A percentile compares a stretch with the other conserved stretches of the same genome.
phyloP scores from a whole-genome alignment of 1,140 invertebrate species.

The Ladona fulva region DNA sequence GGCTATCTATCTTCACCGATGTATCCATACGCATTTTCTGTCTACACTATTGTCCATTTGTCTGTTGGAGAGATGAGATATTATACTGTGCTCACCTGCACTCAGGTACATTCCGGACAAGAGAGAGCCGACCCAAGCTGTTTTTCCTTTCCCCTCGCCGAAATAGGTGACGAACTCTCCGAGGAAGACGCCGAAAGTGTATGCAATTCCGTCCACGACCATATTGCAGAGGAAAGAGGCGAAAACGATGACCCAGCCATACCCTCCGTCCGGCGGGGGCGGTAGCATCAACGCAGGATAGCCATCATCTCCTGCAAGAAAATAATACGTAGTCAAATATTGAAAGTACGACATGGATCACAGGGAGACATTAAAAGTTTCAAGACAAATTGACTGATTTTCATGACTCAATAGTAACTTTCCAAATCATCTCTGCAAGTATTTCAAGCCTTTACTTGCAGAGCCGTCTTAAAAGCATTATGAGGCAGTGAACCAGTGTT shows the following conservation, averaged over 20 bases:
- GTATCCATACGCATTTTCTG: no score
- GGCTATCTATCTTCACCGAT: no score
- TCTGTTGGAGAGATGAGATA: no score
- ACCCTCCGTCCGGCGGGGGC: conserved; percentile 74
- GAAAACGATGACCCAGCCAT: conserved; percentile 91
- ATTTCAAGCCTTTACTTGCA: no score
- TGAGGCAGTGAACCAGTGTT: neutral
- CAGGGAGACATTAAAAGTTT: no score
- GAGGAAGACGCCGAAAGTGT: conserved; percentile 86
- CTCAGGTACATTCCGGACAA: conserved; percentile 89
- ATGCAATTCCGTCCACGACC: conserved; percentile 95
- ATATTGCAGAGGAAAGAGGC: conserved; percentile 97
- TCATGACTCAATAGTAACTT: no score
- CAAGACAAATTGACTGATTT: no score
- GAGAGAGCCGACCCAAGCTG: conserved; percentile 89
- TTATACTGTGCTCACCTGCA: conserved; percentile 58
- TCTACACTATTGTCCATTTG: no score
- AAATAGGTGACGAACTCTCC: conserved; percentile 72
- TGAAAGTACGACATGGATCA: no score
- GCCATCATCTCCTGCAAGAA: neutral
- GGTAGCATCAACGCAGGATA: conserved; percentile 34
- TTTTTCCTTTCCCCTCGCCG: conserved; percentile 74
- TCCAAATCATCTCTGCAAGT: no score
- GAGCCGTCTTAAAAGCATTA: no score
- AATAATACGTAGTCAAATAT: no score